These are phyloP conservation scores for Tetheella fluctuosa DNA, from an alignment of 2,888 invertebrate genomes.

Conservation along the genomic window DNA sequence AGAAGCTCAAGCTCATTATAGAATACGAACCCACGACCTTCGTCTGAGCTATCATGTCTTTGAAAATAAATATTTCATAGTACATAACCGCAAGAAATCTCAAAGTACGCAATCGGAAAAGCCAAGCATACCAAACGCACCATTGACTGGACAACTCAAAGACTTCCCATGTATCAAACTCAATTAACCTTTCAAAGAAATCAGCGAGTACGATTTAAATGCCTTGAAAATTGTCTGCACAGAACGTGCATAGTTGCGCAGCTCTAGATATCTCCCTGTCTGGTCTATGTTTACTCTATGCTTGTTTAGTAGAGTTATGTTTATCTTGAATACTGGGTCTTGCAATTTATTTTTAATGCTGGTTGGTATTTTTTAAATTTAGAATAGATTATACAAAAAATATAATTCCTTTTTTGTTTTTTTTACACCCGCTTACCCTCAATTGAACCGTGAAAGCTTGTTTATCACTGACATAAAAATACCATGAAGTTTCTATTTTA, in stretches of 20 bases:
- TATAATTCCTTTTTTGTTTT: no score
- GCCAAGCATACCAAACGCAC: background rate
- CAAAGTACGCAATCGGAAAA: background rate
- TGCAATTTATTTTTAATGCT: conserved; percentile 29
- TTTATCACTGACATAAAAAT: no score
- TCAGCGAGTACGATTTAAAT: conserved; percentile 2
- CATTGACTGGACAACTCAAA: background rate
- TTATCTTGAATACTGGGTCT: conserved; percentile 16
- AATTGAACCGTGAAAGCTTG: no score
- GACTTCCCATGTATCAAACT: conserved; percentile 1
- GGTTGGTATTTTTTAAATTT: background rate
- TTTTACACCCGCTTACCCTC: no score
- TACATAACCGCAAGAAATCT: background rate
- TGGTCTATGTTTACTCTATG: conserved; percentile 15
- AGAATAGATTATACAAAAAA: background rate
- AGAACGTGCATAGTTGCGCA: conserved; percentile 26
- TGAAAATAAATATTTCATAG: no score
- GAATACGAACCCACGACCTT: no score
- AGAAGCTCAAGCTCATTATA: no score
- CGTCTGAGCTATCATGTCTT: no score
- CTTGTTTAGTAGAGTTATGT: conserved; percentile 29
- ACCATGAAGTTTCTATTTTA: no score
- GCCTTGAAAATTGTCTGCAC: conserved; percentile 32
- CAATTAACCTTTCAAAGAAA: conserved; percentile 20
- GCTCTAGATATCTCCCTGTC: conserved; percentile 17